A percentile compares a stretch with the other conserved stretches of the same genome.
These are phyloP conservation scores for Platerodrilus igneus DNA, from an alignment of 2,888 invertebrate species.

Conservation along the genomic window DNA sequence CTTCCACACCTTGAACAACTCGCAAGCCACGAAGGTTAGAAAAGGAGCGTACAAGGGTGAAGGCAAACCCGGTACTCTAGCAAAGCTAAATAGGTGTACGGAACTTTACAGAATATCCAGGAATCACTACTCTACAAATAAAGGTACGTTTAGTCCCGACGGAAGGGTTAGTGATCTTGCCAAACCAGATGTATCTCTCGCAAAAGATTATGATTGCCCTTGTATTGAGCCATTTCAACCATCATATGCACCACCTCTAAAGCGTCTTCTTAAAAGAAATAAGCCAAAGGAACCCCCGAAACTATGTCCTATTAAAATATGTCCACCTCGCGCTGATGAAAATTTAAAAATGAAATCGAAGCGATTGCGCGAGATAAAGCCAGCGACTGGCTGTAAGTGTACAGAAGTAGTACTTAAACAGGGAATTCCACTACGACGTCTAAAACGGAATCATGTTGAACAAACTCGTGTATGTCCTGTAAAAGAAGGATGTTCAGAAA, in stretches of 20 bases:
- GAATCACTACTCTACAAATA: neutral
- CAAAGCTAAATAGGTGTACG: too few relatives aligned
- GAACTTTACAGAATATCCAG: too few relatives aligned
- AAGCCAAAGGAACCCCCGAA: neutral
- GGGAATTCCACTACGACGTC: conserved; percentile 6
- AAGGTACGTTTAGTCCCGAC: conserved; percentile 1
- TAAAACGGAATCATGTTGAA: conserved; percentile 5
- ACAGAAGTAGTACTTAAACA: conserved; percentile 6
- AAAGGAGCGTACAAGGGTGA: too few relatives aligned
- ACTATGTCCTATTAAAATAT: neutral
- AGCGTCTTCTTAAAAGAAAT: conserved; percentile 1
- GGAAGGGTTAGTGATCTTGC: too few relatives aligned
- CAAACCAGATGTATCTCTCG: neutral
- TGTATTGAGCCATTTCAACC: conserved; percentile 1
- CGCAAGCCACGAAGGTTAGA: too few relatives aligned
- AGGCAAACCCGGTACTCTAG: too few relatives aligned
- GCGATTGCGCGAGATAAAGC: conserved; percentile 12
- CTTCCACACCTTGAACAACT: too few relatives aligned
- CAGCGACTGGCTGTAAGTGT: neutral
- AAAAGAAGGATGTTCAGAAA: conserved; percentile 16
- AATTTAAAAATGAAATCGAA: conserved; percentile 14
- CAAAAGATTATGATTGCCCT: conserved; percentile 1
- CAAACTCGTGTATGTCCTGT: conserved; percentile 11
- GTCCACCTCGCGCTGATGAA: conserved; percentile 22
- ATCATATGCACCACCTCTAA: neutral